Base-by-base conservation (phyloP, 2,113 vertebrate species). In the Isichthys henryi region DNA sequence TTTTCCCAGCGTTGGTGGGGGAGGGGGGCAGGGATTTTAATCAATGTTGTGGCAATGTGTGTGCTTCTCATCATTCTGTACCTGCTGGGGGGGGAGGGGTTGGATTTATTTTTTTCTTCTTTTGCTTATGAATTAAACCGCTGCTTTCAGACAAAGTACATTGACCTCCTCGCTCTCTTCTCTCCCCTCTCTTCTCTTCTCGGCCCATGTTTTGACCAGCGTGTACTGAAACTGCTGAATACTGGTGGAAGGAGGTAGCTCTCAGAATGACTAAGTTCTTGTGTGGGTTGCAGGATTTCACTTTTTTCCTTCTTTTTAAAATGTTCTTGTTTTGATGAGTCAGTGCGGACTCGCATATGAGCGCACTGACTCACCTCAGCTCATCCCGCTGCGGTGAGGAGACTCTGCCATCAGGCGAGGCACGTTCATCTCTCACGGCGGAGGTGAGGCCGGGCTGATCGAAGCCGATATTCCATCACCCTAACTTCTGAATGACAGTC, bases 291-390 rank as follows among this genome's bases (percentile, higher is more conserved):
- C 43, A 83, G 82, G 86, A 90, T 91, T 87, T 39, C 43, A 48
- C 84, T 86, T 88, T 50, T 87, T 86, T 77, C 39, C 10, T 74
- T 77, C 15, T 39, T 39, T 50, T 86, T 86, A 27, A 88, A 80
- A 83, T 46, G 50, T 77, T 27, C 86, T 91, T 52, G 53, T 88
- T 80, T 85, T 89, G 91, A 91, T 90, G 89, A 91, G 91, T 91
- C 50, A 83, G 84, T 77, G 86, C 90, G 27, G 48, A 91, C 89
- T 89, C 66, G 52, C 19, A 84, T 39, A 35, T 90, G 90, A 80
- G 85, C n/a, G 66, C 56, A 89, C 70, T 58, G 23, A 53, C 50
- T 66, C 88, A 70, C 49, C 80, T 88, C 88, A 43, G 31, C 39
- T n/a, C 45, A 52, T 91, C 88, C n/a, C 84, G 85, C 39, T 15